Conservation (phyloP, 2,888 invertebrate species). For the Drosophila dives region DNA sequence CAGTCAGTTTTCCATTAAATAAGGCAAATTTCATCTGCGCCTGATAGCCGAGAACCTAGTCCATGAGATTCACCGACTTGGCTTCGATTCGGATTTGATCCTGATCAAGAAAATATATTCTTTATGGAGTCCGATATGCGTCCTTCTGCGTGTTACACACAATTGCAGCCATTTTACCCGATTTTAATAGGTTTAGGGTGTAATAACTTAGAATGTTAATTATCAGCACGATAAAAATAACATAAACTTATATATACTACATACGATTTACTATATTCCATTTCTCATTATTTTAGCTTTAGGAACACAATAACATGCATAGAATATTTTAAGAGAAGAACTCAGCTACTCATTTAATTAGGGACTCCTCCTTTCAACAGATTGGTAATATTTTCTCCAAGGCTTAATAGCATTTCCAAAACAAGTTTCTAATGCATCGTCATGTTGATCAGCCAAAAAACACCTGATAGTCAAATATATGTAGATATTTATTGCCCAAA, state of each 20-base stretch:
- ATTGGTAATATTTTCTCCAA: background rate
- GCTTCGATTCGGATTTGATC: no score
- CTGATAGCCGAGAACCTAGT: no score
- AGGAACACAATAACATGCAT: background rate
- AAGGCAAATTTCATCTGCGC: no score
- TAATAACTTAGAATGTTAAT: background rate
- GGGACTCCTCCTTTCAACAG: background rate
- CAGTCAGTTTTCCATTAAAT: no score
- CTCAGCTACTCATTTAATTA: background rate
- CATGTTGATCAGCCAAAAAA: conserved; percentile 8
- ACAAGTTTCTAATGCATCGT: background rate
- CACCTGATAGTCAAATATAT: conserved; percentile 5
- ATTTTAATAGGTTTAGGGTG: no score
- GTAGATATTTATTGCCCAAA: conserved; percentile 6
- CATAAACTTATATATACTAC: background rate
- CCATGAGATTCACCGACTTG: no score
- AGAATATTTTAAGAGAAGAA: background rate
- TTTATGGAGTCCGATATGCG: no score
- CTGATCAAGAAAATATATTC: no score
- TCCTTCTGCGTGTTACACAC: no score
- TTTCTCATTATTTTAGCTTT: background rate
- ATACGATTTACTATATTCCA: background rate
- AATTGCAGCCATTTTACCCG: no score
- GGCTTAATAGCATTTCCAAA: background rate
- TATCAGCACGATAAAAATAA: background rate